Evolutionary conservation across 2,888 invertebrate genomes (phyloP).

Genomic region (Drosophila differens): DNA sequence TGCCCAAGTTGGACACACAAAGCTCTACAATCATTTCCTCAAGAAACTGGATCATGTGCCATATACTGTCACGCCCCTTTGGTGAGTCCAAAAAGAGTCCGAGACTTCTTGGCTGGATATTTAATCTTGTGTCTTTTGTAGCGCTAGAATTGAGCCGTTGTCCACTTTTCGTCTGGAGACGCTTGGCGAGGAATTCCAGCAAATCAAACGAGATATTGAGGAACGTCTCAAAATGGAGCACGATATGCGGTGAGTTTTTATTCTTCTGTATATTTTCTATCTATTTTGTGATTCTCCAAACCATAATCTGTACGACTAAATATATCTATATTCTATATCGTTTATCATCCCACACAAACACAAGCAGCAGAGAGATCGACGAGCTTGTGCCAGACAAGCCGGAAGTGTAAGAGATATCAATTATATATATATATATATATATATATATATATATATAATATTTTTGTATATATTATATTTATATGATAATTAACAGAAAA

Average conservation of each 20-base stretch:
- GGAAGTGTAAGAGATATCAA: constrained; percentile 64
- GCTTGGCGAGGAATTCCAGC: constrained; percentile 87
- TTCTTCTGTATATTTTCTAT: too few species aligned
- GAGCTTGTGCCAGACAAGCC: constrained; percentile 62
- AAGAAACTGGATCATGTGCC: constrained; percentile 89
- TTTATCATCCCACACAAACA: constrained; percentile 20
- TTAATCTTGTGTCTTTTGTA: constrained; percentile 5
- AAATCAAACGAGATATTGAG: constrained; percentile 87
- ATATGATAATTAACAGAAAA: too few species aligned
- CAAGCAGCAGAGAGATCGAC: constrained; percentile 54
- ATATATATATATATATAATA: not conserved
- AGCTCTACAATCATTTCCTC: constrained; percentile 89
- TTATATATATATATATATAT: not conserved
- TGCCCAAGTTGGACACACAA: constrained; percentile 88
- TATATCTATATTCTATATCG: not conserved
- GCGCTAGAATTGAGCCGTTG: constrained; percentile 84
- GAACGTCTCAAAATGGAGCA: constrained; percentile 87
- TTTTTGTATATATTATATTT: too few species aligned
- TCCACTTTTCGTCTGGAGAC: constrained; percentile 88
- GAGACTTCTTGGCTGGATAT: not conserved
- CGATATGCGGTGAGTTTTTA: constrained; percentile 75
- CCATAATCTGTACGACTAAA: not conserved
- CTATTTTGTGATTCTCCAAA: too few species aligned
- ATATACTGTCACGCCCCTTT: constrained; percentile 87
- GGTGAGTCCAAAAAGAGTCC: constrained; percentile 79